Evolutionary conservation across 2,113 vertebrate genomes (phyloP), one percentile per base, ranked within the genome.

Genomic region (Oenanthe oenanthe): DNA sequence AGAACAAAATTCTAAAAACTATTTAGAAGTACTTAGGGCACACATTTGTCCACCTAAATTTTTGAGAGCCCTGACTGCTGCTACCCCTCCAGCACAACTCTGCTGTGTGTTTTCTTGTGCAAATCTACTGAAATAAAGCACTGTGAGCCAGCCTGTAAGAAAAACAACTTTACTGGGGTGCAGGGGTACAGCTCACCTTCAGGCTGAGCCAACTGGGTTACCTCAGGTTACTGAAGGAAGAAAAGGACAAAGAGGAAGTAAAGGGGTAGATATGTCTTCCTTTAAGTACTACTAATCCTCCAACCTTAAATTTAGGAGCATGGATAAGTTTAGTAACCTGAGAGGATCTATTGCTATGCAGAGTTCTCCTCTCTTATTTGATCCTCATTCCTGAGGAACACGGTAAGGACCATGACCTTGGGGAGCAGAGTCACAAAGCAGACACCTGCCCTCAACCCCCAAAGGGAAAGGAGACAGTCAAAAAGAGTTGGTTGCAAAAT

Each of bases 231-330:
- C 70, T 10, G 45, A 51, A 77, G 47, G 72, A 88, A 91, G 82
- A 82, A 65, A 58, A 85, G 93, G 86, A 88, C 57, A 76, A 57
- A 92, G 89, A 96, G 93, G 95, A 96, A 96, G 81, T 75, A 71
- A 78, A 67, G 47, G 28, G 25, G 22, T 47, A 84, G 80, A 50
- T 36, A 60, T 58, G 88, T 60, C 87, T 65, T 87, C 73, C 38
- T 62, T 78, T 93, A 93, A 95, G 68, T 56, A 93, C 94, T 61
- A 93, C 72, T 95, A 97, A 92, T 96, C 91, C 91, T 92, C 47
- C 61, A 81, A 51, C 21, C 84, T 95, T 95, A 95, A 91, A 93
- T 95, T 91, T 95, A 91, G 88, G 79, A 77, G 45, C 56, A 73
- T 26, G 79, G 60, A 8, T 95, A 88, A 89, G 25, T 60, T 67